Base-by-base conservation (phyloP, 1,140 invertebrate species). In the Nixonia krombeini region DNA sequence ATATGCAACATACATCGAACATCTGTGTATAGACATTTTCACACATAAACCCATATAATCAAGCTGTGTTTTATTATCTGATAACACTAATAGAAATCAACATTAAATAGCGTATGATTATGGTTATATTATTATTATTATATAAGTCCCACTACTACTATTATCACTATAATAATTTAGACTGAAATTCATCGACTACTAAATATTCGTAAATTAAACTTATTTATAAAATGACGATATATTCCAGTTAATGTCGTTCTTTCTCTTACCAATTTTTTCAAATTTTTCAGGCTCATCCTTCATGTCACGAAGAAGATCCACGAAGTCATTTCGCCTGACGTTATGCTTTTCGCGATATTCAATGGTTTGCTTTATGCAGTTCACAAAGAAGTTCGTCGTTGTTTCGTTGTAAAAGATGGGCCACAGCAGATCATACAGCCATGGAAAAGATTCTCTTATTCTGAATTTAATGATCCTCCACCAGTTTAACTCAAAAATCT, bases 261-360 rank as follows among this genome's bases (percentile, higher is more conserved):
- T n/a, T n/a, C 4, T 3, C 15, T 12, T 55, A 67, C 63, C 55
- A 23, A 68, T 61, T 10, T 69, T 21, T 4, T 45, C 45, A 15
- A 55, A n/a, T 56, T 62, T 66, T 2, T 62, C 52, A 10, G 57
- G 52, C 42, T 85, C 72, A 37, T 87, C 84, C 59, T 84, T 85
- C 59, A 88, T 62, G 47, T 88, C 80, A n/a, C 88, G 85, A 16
- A 88, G 53, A 17, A 88, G 71, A 49, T 88, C 83, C 72, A 89
- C 79, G 47, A 89, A 88, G 62, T 88, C 87, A 13, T 86, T 83
- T 13, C 86, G 73, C 9, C 65, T 63, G 8, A 86, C 67, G 23
- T 84, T 80, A 63, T 85, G 86, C 35, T 76, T 56, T 47, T 87
- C 82, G 10, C 87, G 67, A 26, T 82, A 75, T 1, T 81, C 73